These are phyloP conservation scores for Myzus persicae DNA, from an alignment of 1,140 invertebrate genomes.

Conservation along the genomic window DNA sequence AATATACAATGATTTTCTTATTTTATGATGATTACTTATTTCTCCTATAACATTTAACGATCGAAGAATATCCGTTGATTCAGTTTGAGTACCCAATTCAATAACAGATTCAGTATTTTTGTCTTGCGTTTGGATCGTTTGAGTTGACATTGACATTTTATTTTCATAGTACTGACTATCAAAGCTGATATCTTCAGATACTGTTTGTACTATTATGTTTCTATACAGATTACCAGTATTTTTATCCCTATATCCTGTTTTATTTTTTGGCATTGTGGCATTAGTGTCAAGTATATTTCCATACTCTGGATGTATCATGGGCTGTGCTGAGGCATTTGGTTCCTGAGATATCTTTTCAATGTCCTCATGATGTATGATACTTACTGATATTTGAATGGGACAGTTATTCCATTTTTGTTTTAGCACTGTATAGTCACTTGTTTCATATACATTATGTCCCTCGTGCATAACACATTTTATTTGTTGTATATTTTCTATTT, in stretches of 20 bases:
- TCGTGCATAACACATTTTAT: neutral
- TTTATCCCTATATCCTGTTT: neutral
- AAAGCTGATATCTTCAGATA: neutral
- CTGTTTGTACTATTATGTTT: slow-evolving; percentile 21
- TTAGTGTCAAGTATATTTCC: neutral
- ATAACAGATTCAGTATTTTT: neutral
- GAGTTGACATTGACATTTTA: neutral
- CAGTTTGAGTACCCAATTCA: slow-evolving; percentile 21
- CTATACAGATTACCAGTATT: neutral
- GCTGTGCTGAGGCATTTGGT: neutral
- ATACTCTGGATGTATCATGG: neutral
- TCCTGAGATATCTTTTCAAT: neutral
- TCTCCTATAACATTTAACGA: neutral
- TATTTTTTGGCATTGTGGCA: neutral
- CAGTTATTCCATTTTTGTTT: slow-evolving; percentile 20
- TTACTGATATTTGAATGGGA: neutral
- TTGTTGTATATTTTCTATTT: slow-evolving; percentile 40
- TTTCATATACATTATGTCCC: neutral
- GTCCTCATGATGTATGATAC: neutral
- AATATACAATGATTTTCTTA: neutral
- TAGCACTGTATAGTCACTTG: neutral
- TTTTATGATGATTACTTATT: slow-evolving; percentile 17
- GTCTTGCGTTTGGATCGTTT: neutral
- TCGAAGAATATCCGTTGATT: neutral
- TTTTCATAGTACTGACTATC: neutral